phyloP scores from a whole-genome alignment of 1,140 invertebrate genomes.

The Dreissena polymorpha region DNA sequence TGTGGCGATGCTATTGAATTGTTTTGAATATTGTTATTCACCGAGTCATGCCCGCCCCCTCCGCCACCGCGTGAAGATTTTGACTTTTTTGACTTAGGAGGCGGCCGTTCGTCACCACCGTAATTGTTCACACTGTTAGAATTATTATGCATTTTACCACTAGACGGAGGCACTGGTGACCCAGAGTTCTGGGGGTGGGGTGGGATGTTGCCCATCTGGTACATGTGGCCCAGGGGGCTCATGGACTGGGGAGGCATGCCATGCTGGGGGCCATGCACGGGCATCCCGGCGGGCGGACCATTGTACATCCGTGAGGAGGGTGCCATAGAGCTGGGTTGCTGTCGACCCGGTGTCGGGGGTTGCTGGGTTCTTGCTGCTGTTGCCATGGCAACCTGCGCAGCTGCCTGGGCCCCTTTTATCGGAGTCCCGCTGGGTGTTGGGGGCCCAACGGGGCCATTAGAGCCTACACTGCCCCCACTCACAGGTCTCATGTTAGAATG shows the following conservation, averaged over 20 bases:
- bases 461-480: conserved; percentile 38
- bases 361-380: conserved; percentile 60
- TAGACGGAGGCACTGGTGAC: conserved; percentile 67
- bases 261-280: conserved; percentile 10
- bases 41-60: conserved; percentile 17
- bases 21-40: conserved; percentile 53
- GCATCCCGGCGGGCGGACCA: conserved; percentile 4
- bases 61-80: conserved; percentile 24
- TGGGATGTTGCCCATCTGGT: conserved; percentile 67
- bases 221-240: conserved; percentile 54
- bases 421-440: conserved; percentile 53
- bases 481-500: conserved; percentile 51
- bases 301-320: conserved; percentile 42
- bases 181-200: conserved; percentile 57
- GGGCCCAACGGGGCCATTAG: conserved; percentile 42
- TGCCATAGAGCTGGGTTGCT: background rate
- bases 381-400: conserved; percentile 78
- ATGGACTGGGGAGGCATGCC: conserved; percentile 51
- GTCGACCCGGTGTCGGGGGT: conserved; percentile 46
- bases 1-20: conserved; percentile 41
- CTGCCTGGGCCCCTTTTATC: conserved; percentile 78
- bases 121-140: conserved; percentile 55
- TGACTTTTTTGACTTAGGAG: conserved; percentile 58
- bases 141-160: conserved; percentile 54
- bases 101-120: conserved; percentile 56